Percentiles rank a stretch among this genome's conserved stretches.
Conservation (phyloP, 2,113 vertebrate species). For the Toxotes jaculatrix region DNA sequence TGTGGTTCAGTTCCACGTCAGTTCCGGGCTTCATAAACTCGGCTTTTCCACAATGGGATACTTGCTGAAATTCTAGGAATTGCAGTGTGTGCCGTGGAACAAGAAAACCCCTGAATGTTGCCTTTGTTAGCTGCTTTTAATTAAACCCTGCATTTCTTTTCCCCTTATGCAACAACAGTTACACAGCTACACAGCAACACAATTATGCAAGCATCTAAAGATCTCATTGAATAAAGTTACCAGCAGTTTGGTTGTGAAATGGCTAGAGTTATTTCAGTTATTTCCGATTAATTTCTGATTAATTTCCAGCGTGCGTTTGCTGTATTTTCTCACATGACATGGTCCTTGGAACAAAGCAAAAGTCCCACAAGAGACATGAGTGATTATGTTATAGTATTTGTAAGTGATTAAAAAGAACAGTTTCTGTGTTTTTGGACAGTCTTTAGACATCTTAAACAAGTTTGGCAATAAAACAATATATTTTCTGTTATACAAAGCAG, state of each 20-base stretch:
- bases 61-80: conserved; percentile 71
- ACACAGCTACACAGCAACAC: not conserved
- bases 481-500: conserved; percentile 16
- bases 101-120: conserved; percentile 69
- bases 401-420: not conserved
- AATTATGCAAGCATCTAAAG: conserved; percentile 68
- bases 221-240: conserved; percentile 26
- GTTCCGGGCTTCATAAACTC: conserved; percentile 37
- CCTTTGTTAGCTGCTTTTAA: conserved; percentile 76
- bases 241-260: not conserved
- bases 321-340: not conserved
- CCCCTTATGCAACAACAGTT: conserved; percentile 60
- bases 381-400: not conserved
- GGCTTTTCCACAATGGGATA: conserved; percentile 49
- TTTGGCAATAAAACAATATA: not conserved
- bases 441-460: not conserved
- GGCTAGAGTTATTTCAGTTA: not conserved
- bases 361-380: not conserved
- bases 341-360: not conserved
- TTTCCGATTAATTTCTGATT: not conserved
- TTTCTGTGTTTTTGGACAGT: not conserved
- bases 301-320: not conserved
- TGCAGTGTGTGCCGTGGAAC: conserved; percentile 38
- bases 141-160: conserved; percentile 65
- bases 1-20: conserved; percentile 45